Evolutionary conservation across 1,140 invertebrate species (phyloP), one percentile per base, ranked within the genome.

Genomic region (Drosophila repletoides): DNA sequence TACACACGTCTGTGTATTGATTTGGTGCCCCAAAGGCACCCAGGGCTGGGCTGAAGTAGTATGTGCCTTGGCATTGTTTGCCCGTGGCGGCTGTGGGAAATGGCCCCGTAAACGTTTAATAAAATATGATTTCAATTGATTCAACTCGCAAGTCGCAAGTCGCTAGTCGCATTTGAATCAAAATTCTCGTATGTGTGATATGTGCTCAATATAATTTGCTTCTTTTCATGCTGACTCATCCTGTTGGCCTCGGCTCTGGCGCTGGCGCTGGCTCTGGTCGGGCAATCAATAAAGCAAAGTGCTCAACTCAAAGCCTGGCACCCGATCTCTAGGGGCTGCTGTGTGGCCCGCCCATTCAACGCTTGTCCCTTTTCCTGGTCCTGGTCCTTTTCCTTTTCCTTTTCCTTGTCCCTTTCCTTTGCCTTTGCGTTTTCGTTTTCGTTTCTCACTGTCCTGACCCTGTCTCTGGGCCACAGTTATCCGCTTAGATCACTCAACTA

Each of bases 401-500:
- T n/a, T 0, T 17, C 49, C 24, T 5, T 4, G 6, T 22, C 48
- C 21, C 28, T 3, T 19, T 2, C 5, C 2, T n/a, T n/a, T n/a
- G n/a, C 2, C 7, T 2, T n/a, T n/a, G n/a, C n/a, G n/a, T 31
- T 29, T 17, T 31, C 31, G 6, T 10, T 26, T 31, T 63, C 56
- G 53, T n/a, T 10, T 26, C 38, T 63, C 56, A 49, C 43, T 21
- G 53, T 49, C 60, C 14, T 28, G 48, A 43, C 9, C 34, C 40
- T 53, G 40, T 60, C 29, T 29, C 19, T 29, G 36, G 29, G 60
- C 66, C 66, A 58, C 79, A 65, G 77, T 88, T 88, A 88, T 88
- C 84, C 84, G 84, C 84, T 88, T 88, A 88, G 84, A 88, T 88
- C 84, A 88, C 69, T 88, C 84, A 88, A 88, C 84, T 84, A 88